Evolutionary conservation across 2,888 invertebrate genomes (phyloP), one percentile per base, ranked within the genome.

Genomic region (Dascillus cervinus): DNA sequence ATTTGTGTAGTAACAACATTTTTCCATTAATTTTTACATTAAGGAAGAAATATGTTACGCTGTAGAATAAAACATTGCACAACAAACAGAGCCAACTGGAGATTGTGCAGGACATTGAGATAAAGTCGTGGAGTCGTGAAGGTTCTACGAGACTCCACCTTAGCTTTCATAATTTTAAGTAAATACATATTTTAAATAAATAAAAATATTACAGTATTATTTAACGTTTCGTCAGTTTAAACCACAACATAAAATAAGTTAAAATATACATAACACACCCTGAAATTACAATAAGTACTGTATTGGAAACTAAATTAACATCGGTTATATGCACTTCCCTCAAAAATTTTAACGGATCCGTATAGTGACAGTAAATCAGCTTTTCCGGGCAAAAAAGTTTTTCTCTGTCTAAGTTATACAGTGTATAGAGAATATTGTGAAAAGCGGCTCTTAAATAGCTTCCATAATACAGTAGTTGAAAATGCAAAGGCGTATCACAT

Each of bases 361-460:
- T 73, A 59, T 84, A 88, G 59, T 87, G 88, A 55, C 89, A 89
- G 60, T 88, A 89, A 32, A 71, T 56, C 3, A 68, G 65, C 9
- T 60, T 64, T 8, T 68, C 66, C 0, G 73, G 75, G 55, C 94
- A 94, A 32, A 75, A 70, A 29, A 94, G 71, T 21, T 76, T 72
- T 2, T 72, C 74, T 4, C 92, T 71, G 46, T 84, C 79, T 46
- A 85, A 75, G 1, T 91, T 90, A 54, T 95, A 95, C 1, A 92
- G 77, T 0, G 88, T 79, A 56, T 86, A 81, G 2, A 94, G 71
- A 0, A 86, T 75, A 6, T 92, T 88, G 60, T 95, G 94, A 64
- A 94, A 95, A 4, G 88, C 83, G 10, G 92, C 92, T 36, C 92
- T 74, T 64, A 91, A 88, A 66, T 91, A 94, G 10, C 91, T 91